Percentiles rank a stretch among this genome's conserved stretches.
Conservation (phyloP, 2,113 vertebrate species). For the Notarius quadriscutis region DNA sequence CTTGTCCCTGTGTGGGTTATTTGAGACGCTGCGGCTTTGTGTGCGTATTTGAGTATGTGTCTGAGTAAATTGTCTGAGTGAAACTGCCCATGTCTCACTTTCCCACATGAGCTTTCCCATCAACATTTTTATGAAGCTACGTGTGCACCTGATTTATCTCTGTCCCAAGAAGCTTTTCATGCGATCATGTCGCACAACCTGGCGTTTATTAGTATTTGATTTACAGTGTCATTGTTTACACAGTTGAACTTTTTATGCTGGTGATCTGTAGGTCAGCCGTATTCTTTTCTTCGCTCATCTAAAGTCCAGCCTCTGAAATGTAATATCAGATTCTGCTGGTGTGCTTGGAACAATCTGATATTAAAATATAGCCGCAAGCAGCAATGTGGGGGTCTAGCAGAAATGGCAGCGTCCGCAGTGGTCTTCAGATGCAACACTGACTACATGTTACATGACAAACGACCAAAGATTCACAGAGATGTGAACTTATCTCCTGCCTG, state of each 20-base stretch:
- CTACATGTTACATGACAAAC: too few relatives aligned
- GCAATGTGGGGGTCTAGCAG: too few relatives aligned
- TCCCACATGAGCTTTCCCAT: background rate
- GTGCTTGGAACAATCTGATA: background rate
- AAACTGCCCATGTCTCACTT: background rate
- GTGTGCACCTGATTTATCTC: conserved; percentile 1
- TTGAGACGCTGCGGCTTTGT: background rate
- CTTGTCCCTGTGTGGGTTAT: background rate
- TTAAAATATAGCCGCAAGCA: too few relatives aligned
- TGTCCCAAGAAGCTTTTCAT: background rate
- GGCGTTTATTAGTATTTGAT: conserved; percentile 1
- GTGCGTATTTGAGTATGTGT: conserved; percentile 1
- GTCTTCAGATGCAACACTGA: too few relatives aligned
- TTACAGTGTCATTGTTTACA: background rate
- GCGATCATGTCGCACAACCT: background rate
- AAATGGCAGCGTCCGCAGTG: too few relatives aligned
- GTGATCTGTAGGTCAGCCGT: conserved; percentile 1
- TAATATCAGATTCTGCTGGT: background rate
- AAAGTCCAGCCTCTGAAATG: background rate
- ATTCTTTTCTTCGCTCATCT: background rate
- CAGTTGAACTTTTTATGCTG: conserved; percentile 1
- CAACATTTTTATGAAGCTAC: background rate
- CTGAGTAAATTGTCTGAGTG: background rate
- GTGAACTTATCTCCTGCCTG: too few relatives aligned
- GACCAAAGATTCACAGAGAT: too few relatives aligned